Percentiles rank a stretch among this genome's conserved stretches.
Evolutionary conservation across 2,113 vertebrate genomes (phyloP).

Genomic region (Ahaetulla prasina): DNA sequence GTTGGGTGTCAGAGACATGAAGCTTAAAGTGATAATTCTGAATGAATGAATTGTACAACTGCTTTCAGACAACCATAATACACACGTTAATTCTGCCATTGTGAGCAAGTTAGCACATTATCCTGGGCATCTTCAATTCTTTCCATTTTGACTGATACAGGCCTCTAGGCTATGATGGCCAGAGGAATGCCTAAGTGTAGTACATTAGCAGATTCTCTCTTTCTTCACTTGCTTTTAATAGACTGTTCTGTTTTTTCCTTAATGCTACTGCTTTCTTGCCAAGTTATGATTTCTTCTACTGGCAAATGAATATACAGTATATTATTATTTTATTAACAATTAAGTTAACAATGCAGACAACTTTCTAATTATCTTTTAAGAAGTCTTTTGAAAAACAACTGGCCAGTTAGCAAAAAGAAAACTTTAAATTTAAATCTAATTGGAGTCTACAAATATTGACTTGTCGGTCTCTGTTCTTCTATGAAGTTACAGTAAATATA

Average conservation of each 20-base stretch:
- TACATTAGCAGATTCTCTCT: neutral
- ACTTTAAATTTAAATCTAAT: neutral
- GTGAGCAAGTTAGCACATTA: neutral
- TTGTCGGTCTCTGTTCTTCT: neutral
- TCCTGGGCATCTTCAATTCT: neutral
- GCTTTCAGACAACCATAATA: neutral
- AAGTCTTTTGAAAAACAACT: neutral
- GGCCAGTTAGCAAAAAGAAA: neutral
- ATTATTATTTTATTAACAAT: neutral
- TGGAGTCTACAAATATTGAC: neutral
- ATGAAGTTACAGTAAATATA: neutral
- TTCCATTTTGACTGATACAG: neutral
- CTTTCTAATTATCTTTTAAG: neutral
- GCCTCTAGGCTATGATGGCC: neutral
- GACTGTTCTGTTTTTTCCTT: neutral
- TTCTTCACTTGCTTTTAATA: neutral
- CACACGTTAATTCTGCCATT: neutral
- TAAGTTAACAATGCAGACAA: neutral
- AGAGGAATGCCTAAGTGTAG: accelerated
- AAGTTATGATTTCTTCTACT: neutral
- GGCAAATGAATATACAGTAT: neutral
- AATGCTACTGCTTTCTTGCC: neutral
- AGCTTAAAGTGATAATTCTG: accelerated
- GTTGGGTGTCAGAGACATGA: neutral
- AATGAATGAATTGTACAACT: neutral